Base-by-base conservation (phyloP, 2,113 vertebrate genomes). In the Talpa occidentalis region DNA sequence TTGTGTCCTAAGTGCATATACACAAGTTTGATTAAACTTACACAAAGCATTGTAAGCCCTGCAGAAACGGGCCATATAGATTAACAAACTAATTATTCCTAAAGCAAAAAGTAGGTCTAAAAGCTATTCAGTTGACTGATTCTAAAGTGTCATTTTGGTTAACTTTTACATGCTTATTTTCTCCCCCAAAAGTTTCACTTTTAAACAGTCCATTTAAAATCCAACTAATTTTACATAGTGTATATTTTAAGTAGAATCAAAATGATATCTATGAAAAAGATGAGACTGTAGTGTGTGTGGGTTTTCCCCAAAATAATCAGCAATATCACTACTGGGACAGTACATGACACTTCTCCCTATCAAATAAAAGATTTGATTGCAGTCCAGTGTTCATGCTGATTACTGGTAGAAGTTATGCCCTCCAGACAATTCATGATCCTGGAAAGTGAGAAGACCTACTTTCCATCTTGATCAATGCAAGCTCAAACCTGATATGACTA, bases 201-300 rank as follows among this genome's bases (percentile, higher is more conserved):
- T 69, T 26, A 74, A 87, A 73, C 4, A 79, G 74, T 69, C n/a
- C 6, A 78, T 67, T 88, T 73, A 44, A 72, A 90, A 35, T 94
- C 42, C 32, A 77, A 67, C 66, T 66, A 81, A 44, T 81, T 73
- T 52, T 62, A 26, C 30, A 2, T 69, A 42, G 82, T 84, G 24
- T 74, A 24, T 19, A 52, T 59, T 79, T 94, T 54, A 89, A 83
- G n/a, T 35, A 19, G 62, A 79, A 84, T 76, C 44, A 91, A 83
- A 49, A 11, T 52, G 26, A 60, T 7, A 88, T 40, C 22, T 49
- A 47, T 37, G 19, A 73, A 69, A 93, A 92, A 60, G 12, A 37
- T 62, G 40, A 78, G 74, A 82, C 0, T 47, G 32, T 4, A 83
- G 1, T n/a, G 3, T 52, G 2, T 30, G 28, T 37, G n/a, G 26